phyloP scores from a whole-genome alignment of 2,113 vertebrate genomes.

The Microtus richardsoni region DNA sequence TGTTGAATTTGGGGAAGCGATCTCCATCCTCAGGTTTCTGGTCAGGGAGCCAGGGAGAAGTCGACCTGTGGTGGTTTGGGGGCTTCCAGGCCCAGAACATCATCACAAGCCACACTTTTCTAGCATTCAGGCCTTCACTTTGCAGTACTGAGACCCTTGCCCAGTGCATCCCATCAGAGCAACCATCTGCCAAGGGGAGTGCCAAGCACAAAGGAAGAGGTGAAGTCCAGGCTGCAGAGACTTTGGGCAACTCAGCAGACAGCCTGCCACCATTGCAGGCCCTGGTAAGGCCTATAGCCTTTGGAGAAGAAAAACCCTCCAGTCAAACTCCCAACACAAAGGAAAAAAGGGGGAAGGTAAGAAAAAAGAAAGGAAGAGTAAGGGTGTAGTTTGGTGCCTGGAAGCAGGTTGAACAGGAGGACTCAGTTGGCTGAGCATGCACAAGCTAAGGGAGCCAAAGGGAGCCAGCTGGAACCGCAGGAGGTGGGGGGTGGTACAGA shows the following conservation, averaged over 20 bases:
- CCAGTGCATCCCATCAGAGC: background rate
- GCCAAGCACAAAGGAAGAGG: background rate
- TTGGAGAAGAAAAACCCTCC: background rate
- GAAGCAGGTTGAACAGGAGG: background rate
- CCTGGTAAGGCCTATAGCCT: background rate
- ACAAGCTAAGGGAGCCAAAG: background rate
- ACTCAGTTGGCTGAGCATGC: background rate
- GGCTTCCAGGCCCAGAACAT: background rate
- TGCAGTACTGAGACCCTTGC: background rate
- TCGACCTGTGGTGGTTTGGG: background rate
- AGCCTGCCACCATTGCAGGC: background rate
- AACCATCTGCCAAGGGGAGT: rapidly evolving
- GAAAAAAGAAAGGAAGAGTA: background rate
- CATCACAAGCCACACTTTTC: background rate
- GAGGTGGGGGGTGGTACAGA: background rate
- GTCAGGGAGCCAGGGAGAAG: background rate
- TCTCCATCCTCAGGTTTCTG: background rate
- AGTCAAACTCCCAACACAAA: background rate
- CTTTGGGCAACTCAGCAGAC: background rate
- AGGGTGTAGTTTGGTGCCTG: background rate
- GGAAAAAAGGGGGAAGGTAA: too few relatives aligned
- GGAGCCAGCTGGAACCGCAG: background rate
- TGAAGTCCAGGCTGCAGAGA: background rate
- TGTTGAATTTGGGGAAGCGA: background rate
- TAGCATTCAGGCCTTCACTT: background rate